These are phyloP conservation scores for Drosophila kanekoi DNA, from an alignment of 2,888 invertebrate species.

Conservation along the genomic window DNA sequence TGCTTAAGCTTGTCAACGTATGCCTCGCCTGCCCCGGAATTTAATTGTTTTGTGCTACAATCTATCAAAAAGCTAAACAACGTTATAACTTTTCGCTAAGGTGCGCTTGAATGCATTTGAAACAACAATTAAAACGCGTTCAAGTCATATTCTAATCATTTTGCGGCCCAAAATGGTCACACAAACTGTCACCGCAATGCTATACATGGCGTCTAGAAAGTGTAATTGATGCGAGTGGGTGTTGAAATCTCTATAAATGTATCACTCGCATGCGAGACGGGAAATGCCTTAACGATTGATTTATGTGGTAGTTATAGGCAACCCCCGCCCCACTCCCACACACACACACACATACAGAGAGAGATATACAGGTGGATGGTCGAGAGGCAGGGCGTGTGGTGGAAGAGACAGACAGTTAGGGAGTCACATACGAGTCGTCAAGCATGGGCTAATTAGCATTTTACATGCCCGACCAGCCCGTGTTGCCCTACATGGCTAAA, in stretches of 20 bases:
- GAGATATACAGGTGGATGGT: neutral
- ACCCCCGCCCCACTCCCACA: too few species aligned
- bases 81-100: conserved; percentile 10
- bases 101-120: conserved; percentile 1
- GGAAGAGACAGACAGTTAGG: conserved; percentile 15
- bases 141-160: conserved; percentile 35
- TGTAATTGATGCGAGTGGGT: conserved; percentile 56
- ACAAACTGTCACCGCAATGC: conserved; percentile 38
- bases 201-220: conserved; percentile 44
- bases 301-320: conserved; percentile 27
- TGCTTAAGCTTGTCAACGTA: neutral
- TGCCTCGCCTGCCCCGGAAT: neutral
- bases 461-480: conserved; percentile 51
- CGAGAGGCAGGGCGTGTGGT: conserved; percentile 5
- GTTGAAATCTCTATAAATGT: conserved; percentile 57
- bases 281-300: conserved; percentile 61
- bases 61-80: conserved; percentile 4
- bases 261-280: conserved; percentile 34
- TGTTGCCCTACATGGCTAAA: conserved; percentile 71
- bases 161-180: conserved; percentile 43
- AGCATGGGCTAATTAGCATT: conserved; percentile 76
- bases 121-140: conserved; percentile 47
- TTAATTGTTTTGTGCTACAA: neutral
- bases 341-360: conserved; percentile 7
- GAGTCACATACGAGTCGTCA: conserved; percentile 26